phyloP scores from a whole-genome alignment of 1,140 invertebrate species.

The Carposina sasakii region DNA sequence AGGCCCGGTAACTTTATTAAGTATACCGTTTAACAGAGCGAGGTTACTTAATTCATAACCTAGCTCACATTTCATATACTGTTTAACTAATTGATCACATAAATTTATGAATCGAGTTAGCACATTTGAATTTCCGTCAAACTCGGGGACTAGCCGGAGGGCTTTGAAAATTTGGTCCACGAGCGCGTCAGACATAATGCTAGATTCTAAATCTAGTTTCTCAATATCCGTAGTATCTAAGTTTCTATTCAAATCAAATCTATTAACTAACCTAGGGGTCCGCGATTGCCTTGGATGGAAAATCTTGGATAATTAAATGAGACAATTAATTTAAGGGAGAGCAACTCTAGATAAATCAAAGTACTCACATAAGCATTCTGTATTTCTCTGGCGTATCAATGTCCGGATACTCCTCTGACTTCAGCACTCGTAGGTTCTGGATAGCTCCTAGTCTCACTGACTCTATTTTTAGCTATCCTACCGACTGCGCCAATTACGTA shows the following conservation, averaged over 20 bases:
- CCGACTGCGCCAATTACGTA: too few species aligned
- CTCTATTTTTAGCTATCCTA: too few species aligned
- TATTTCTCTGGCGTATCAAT: background rate
- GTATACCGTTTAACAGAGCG: background rate
- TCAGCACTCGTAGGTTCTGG: background rate
- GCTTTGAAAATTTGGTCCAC: background rate
- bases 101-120: slow-evolving; percentile 1
- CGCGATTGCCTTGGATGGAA: background rate
- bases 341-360: background rate
- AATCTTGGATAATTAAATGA: slow-evolving; percentile 1
- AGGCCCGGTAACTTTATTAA: background rate
- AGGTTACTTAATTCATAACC: background rate
- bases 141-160: background rate
- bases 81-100: background rate
- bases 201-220: slow-evolving; percentile 1
- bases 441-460: too few species aligned
- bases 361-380: background rate
- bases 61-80: background rate
- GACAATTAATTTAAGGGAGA: background rate
- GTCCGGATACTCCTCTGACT: background rate
- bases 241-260: too few species aligned
- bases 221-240: too few species aligned
- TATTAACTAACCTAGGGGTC: background rate
- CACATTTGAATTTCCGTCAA: slow-evolving; percentile 4
- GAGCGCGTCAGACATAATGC: too few species aligned